Evolutionary conservation across 2,797 vertebrate genomes (phyloP).

Genomic region (Amniataba percoides): DNA sequence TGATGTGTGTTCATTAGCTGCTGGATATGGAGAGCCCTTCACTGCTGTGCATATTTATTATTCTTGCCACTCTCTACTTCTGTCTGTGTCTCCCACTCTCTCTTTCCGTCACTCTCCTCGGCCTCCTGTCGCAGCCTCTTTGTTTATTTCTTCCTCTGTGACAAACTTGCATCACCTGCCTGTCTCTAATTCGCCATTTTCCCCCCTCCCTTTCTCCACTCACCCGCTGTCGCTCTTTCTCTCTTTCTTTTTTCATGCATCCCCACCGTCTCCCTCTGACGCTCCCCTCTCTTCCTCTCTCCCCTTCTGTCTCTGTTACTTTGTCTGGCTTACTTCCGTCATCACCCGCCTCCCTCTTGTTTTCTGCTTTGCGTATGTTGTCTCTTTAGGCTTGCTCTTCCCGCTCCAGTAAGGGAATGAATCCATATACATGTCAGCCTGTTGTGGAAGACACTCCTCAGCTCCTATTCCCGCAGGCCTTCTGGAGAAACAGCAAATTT

Average conservation of each 20-base stretch:
- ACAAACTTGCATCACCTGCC: slow-evolving; percentile 67
- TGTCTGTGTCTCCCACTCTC: slow-evolving; percentile 45
- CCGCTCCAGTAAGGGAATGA: slow-evolving; percentile 48
- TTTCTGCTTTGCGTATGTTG: slow-evolving; percentile 53
- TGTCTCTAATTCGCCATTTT: slow-evolving; percentile 55
- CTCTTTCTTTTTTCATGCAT: slow-evolving; percentile 11
- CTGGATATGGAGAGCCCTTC: slow-evolving; percentile 20
- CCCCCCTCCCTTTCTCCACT: slow-evolving; percentile 49
- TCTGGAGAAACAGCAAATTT: slow-evolving; percentile 38
- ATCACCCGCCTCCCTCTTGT: slow-evolving; percentile 55
- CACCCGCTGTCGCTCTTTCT: slow-evolving; percentile 44
- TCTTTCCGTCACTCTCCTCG: slow-evolving; percentile 43
- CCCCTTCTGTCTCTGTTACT: slow-evolving; percentile 45
- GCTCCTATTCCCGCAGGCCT: slow-evolving; percentile 49
- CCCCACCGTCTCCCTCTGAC: slow-evolving; percentile 20
- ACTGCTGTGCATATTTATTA: slow-evolving; percentile 53
- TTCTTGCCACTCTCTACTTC: slow-evolving; percentile 41
- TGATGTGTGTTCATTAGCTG: slow-evolving; percentile 53
- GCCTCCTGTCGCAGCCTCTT: slow-evolving; percentile 56
- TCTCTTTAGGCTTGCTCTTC: slow-evolving; percentile 57
- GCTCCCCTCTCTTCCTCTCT: slow-evolving; percentile 32
- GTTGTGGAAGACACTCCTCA: slow-evolving; percentile 56
- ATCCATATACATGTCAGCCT: slow-evolving; percentile 66
- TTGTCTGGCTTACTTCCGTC: slow-evolving; percentile 67
- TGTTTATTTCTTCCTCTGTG: slow-evolving; percentile 65